These are phyloP conservation scores for Eupithecia dodoneata DNA, from an alignment of 2,888 invertebrate species.

Conservation along the genomic window DNA sequence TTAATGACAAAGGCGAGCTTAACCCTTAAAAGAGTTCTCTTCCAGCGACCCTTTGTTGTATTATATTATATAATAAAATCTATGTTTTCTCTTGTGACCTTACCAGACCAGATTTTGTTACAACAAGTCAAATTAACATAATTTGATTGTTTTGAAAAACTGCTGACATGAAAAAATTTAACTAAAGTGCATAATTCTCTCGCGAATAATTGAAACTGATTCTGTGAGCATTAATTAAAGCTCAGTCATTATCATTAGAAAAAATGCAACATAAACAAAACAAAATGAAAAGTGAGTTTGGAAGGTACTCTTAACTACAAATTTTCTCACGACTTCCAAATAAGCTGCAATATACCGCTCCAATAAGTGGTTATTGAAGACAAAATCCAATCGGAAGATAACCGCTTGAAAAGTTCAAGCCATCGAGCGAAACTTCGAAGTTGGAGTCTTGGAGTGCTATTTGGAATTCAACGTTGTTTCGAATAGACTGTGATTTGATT, in stretches of 20 bases:
- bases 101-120: too few species aligned
- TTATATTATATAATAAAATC: too few species aligned
- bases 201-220: neutral
- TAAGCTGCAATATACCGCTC: slow-evolving; percentile 7
- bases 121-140: too few species aligned
- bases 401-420: slow-evolving; percentile 25
- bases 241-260: neutral
- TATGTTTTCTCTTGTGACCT: too few species aligned
- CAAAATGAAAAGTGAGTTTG: neutral
- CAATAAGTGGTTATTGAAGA: slow-evolving; percentile 22
- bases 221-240: neutral
- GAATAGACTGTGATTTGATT: slow-evolving; percentile 31
- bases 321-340: slow-evolving; percentile 5
- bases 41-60: too few species aligned
- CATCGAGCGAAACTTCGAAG: slow-evolving; percentile 15
- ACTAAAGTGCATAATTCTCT: neutral
- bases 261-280: neutral
- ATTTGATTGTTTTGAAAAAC: too few species aligned
- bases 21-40: too few species aligned
- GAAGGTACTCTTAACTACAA: neutral
- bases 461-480: slow-evolving; percentile 30
- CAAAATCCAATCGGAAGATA: slow-evolving; percentile 26
- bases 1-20: too few species aligned
- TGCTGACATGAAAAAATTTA: too few species aligned
- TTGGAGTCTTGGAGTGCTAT: slow-evolving; percentile 15